Conservation (phyloP, 1,140 invertebrate genomes). For the Hylaeus anthracinus region DNA sequence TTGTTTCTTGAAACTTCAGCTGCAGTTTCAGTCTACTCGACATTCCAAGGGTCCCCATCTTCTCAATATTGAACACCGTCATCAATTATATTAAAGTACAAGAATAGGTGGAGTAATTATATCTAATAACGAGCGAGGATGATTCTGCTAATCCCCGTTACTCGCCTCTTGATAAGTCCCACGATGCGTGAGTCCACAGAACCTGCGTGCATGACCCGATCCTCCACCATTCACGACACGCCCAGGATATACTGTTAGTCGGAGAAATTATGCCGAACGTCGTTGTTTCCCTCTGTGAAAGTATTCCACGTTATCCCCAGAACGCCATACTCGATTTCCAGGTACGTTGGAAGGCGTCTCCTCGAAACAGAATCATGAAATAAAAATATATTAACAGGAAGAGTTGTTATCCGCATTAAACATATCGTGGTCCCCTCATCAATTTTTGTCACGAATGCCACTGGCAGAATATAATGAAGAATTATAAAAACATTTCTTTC, state of each 20-base stretch:
- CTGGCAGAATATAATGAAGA: no score
- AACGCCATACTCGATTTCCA: no score
- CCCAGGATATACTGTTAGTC: slow-evolving; percentile 13
- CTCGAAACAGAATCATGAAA: no score
- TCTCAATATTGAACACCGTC: no score
- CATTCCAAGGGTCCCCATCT: no score
- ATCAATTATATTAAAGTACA: no score
- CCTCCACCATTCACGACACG: neutral
- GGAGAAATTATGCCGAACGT: neutral
- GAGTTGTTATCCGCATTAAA: no score
- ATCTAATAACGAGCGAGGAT: neutral
- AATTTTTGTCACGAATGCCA: no score
- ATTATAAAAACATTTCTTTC: no score
- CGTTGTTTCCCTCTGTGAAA: neutral
- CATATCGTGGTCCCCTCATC: no score
- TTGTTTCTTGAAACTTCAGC: neutral
- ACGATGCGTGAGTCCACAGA: neutral
- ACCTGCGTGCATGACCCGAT: neutral
- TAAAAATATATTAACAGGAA: no score
- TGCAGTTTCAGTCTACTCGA: neutral
- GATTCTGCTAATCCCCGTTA: slow-evolving; percentile 12
- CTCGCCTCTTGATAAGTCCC: neutral
- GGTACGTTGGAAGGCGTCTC: no score
- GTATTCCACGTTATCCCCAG: neutral
- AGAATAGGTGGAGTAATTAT: neutral